Base-by-base conservation (phyloP, 2,797 vertebrate species). In the Urophycis tenuis region DNA sequence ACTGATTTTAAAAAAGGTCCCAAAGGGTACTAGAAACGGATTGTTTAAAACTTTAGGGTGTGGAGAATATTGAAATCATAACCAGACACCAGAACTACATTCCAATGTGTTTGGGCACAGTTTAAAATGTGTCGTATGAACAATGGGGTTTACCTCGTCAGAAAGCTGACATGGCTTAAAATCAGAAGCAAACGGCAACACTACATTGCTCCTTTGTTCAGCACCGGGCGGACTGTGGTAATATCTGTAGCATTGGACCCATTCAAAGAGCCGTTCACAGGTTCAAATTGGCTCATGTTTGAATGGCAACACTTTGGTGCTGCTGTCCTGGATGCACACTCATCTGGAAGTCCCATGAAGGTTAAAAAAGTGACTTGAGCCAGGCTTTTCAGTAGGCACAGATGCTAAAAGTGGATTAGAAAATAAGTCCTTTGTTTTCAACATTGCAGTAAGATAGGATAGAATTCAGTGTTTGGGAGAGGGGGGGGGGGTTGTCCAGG, bases 11-110 rank as follows among this genome's bases (percentile, higher is more conserved):
- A 82, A 74, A 33, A 75, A 10, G 53, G 77, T 60, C 72, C 73
- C 64, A 76, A 80, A 80, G 81, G 80, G 82, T 77, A 60, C 81
- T n/a, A 85, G 84, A 85, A 88, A 87, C n/a, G n/a, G n/a, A n/a
- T 14, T 84, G 78, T 81, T 84, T 79, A 79, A 79, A 83, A 82
- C 17, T 49, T 19, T 49, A 19, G 15, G 19, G 3, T 49, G 45
- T 22, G 12, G 45, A 49, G 45, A 49, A 49, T 49, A 49, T 19
- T 49, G 5, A 49, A 82, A 84, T n/a, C 49, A 60, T 60, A 60
- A 60, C 22, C 22, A 60, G n/a, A 60, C 49, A 8, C 49, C 5
- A 19, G 1, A 29, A 12, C 60, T 14, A 29, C 29, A 67, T 67
- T n/a, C 17, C 2, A 25, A 67, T 60, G 14, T 10, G 53, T 60